A percentile compares a stretch with the other conserved stretches of the same genome.
Conservation (phyloP, 2,888 invertebrate species). For the Hirtodrosophila duncani region DNA sequence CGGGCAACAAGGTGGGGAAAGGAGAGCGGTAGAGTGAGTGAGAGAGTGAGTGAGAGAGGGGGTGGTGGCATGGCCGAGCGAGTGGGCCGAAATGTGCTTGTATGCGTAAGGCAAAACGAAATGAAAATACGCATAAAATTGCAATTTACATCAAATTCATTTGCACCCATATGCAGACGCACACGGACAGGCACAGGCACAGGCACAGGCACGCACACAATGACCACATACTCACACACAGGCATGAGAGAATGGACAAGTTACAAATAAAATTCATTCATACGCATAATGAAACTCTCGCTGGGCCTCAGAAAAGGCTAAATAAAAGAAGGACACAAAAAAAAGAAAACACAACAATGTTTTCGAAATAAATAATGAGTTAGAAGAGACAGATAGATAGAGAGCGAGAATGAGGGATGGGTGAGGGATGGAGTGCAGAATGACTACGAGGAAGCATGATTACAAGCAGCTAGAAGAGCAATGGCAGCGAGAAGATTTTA, state of each 20-base stretch:
- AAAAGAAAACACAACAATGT: conserved; percentile 72
- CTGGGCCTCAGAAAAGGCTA: conserved; percentile 36
- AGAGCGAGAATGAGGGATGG: conserved; percentile 5
- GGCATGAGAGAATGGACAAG: conserved; percentile 32
- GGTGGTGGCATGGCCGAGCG: not conserved
- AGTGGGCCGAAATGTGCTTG: no score
- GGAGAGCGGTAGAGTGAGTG: not conserved
- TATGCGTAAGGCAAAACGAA: conserved; percentile 49
- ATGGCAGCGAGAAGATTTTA: no score
- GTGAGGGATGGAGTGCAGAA: conserved; percentile 4
- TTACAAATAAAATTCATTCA: conserved; percentile 73
- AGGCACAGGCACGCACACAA: conserved; percentile 4
- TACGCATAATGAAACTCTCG: conserved; percentile 69
- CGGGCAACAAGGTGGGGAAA: not conserved
- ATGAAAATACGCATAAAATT: conserved; percentile 74
- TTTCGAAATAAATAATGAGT: conserved; percentile 72
- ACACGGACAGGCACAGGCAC: conserved; percentile 13
- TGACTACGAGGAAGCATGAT: no score
- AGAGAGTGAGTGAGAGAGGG: not conserved
- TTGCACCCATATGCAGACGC: conserved; percentile 65
- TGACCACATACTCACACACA: conserved; percentile 8
- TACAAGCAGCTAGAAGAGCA: no score
- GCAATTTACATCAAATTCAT: conserved; percentile 74
- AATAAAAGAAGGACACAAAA: conserved; percentile 59
- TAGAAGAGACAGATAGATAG: conserved; percentile 15